phyloP scores from a whole-genome alignment of 2,797 vertebrate species.

The Perodicticus potto region DNA sequence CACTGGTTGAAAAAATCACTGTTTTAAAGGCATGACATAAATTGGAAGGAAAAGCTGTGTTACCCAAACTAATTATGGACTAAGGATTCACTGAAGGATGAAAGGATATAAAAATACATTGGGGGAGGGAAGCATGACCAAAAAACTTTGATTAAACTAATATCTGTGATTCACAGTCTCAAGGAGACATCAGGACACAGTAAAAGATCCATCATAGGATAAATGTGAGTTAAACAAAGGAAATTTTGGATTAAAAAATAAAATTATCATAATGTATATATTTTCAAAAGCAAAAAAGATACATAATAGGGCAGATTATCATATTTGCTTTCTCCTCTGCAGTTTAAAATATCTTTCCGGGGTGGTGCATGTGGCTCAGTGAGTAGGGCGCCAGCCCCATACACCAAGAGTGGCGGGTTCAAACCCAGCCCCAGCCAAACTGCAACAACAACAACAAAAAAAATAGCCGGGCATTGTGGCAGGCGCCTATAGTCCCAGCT shows the following conservation, averaged over 20 bases:
- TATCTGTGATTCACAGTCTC: slow-evolving; percentile 45
- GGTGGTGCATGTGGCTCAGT: too few relatives aligned
- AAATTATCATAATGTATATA: slow-evolving; percentile 25
- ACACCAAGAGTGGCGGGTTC: too few relatives aligned
- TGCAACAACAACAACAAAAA: too few relatives aligned
- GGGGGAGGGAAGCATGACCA: neutral
- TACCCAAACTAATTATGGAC: slow-evolving; percentile 35
- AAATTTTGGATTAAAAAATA: slow-evolving; percentile 36
- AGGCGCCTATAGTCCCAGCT: too few relatives aligned
- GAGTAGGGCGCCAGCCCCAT: too few relatives aligned
- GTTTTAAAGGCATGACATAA: neutral
- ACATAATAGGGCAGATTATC: neutral
- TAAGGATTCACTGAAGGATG: neutral
- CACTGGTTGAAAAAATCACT: too few relatives aligned
- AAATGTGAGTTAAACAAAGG: neutral
- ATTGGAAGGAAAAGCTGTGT: slow-evolving; percentile 39
- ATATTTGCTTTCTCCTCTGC: slow-evolving; percentile 14
- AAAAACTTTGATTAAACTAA: slow-evolving; percentile 45
- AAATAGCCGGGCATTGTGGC: too few relatives aligned
- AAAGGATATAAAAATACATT: neutral
- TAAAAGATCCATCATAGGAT: slow-evolving; percentile 1
- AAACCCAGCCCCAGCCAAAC: too few relatives aligned
- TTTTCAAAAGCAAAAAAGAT: slow-evolving; percentile 56
- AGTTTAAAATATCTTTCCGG: slow-evolving; percentile 75
- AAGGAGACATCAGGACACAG: slow-evolving; percentile 1